Evolutionary conservation across 2,797 vertebrate species (phyloP).

Genomic region (Falco rusticolus): DNA sequence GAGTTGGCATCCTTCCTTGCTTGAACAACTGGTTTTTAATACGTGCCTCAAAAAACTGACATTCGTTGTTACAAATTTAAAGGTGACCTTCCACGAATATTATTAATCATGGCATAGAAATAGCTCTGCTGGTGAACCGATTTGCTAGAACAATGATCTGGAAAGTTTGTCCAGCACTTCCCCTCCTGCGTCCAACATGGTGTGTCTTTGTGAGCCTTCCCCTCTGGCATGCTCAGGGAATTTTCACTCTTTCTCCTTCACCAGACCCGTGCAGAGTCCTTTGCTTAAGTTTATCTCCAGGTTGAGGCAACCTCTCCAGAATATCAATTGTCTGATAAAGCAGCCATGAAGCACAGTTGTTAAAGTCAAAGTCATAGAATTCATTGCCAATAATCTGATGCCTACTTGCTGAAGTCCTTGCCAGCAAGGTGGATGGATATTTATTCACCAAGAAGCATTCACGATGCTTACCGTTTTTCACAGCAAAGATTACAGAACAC

Average conservation of each 20-base stretch:
- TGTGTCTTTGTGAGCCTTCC: constrained; percentile 15
- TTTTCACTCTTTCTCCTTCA: constrained; percentile 42
- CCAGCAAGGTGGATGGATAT: background rate
- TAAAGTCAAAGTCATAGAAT: constrained; percentile 61
- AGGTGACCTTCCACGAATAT: constrained; percentile 16
- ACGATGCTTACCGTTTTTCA: background rate
- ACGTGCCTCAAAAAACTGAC: background rate
- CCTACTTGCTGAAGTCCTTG: constrained; percentile 20
- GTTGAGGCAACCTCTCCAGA: background rate
- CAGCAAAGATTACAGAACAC: background rate
- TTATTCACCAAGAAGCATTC: background rate
- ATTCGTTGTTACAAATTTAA: background rate
- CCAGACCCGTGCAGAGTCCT: background rate
- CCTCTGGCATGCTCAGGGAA: background rate
- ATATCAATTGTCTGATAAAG: constrained; percentile 67
- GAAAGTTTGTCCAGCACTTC: background rate
- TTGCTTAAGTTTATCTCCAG: constrained; percentile 1
- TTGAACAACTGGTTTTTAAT: constrained; percentile 1
- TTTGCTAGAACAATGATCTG: constrained; percentile 47
- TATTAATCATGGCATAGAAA: background rate
- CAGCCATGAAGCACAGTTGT: constrained; percentile 17
- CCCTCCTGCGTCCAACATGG: background rate
- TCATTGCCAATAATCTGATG: background rate
- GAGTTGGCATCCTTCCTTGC: background rate
- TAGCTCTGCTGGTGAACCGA: background rate